Conservation (phyloP, 2,888 invertebrate genomes). For the Poecilobothrus nobilitatus region DNA sequence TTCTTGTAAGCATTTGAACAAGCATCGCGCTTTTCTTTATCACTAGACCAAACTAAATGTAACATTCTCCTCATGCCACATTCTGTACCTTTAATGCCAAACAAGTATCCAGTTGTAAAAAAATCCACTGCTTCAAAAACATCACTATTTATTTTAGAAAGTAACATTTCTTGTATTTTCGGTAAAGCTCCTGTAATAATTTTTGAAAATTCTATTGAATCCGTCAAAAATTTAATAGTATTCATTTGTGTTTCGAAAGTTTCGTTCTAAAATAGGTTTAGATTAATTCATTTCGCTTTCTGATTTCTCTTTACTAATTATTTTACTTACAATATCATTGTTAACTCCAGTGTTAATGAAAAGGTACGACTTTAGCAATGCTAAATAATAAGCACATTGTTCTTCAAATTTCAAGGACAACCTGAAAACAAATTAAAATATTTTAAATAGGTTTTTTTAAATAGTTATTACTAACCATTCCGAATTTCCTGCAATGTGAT, state of each 20-base stretch:
- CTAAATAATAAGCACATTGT: conserved; percentile 36
- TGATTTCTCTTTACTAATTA: conserved; percentile 11
- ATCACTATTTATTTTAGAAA: conserved; percentile 65
- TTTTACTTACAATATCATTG: conserved; percentile 33
- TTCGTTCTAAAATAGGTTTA: conserved; percentile 39
- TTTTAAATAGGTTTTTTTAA: not conserved
- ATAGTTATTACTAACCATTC: conserved; percentile 26
- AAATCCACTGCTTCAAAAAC: conserved; percentile 84
- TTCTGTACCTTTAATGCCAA: conserved; percentile 65
- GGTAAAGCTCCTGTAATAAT: conserved; percentile 45
- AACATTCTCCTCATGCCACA: conserved; percentile 68
- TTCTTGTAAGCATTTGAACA: conserved; percentile 67
- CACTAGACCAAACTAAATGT: conserved; percentile 70
- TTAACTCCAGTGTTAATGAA: conserved; percentile 35
- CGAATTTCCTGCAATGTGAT: conserved; percentile 36
- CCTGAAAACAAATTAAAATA: conserved; percentile 22
- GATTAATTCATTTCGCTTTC: not conserved
- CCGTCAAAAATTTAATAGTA: conserved; percentile 64
- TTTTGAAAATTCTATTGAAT: conserved; percentile 49
- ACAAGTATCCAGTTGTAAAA: conserved; percentile 71
- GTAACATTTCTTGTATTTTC: conserved; percentile 63
- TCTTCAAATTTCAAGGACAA: conserved; percentile 33
- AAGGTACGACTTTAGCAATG: conserved; percentile 38
- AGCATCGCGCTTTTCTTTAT: conserved; percentile 62
- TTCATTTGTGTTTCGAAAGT: conserved; percentile 52